Conservation (phyloP, 1,140 invertebrate species). For the Atta colombica region DNA sequence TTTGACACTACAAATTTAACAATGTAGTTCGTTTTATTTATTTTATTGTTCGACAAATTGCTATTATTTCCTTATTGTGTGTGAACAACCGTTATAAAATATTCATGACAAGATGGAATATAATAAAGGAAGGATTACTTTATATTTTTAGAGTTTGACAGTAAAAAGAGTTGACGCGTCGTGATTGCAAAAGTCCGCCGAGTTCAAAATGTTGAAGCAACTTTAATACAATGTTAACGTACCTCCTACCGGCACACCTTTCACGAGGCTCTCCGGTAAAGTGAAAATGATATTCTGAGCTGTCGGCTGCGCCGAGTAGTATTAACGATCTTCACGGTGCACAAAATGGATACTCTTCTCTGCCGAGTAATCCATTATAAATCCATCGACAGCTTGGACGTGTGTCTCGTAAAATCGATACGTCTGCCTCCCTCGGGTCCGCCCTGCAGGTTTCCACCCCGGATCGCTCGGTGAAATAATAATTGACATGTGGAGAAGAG, state of each 20-base stretch:
- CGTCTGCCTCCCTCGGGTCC: slow-evolving; percentile 45
- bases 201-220: slow-evolving; percentile 43
- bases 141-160: slow-evolving; percentile 21
- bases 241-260: slow-evolving; percentile 51
- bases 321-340: slow-evolving; percentile 69
- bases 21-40: background rate
- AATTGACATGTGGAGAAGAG: slow-evolving; percentile 58
- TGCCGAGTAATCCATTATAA: slow-evolving; percentile 72
- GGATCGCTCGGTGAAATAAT: slow-evolving; percentile 66
- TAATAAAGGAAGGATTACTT: slow-evolving; percentile 44
- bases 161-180: slow-evolving; percentile 30
- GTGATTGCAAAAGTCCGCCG: slow-evolving; percentile 50
- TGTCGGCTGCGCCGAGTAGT: slow-evolving; percentile 64
- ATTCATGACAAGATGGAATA: slow-evolving; percentile 10
- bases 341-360: slow-evolving; percentile 62
- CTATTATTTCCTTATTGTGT: slow-evolving; percentile 11
- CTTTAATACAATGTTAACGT: slow-evolving; percentile 54
- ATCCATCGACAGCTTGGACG: slow-evolving; percentile 68
- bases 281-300: slow-evolving; percentile 64
- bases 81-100: background rate
- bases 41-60: background rate
- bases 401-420: slow-evolving; percentile 71
- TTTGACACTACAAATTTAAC: too few relatives aligned
- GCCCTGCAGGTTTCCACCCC: slow-evolving; percentile 61
- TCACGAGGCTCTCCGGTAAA: slow-evolving; percentile 61